Conservation (phyloP, 2,888 invertebrate genomes). For the Hermaeophaga mercurialis region DNA sequence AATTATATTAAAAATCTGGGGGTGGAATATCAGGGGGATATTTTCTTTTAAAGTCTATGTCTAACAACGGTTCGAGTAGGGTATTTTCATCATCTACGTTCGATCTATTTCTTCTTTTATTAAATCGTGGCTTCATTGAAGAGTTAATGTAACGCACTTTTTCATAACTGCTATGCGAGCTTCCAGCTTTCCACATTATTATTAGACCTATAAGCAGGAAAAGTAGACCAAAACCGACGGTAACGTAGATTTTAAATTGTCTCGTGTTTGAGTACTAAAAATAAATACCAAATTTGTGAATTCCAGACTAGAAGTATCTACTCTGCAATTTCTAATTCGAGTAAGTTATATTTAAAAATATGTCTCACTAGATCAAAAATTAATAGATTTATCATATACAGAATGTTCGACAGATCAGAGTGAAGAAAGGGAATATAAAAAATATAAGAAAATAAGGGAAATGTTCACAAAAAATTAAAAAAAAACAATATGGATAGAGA, state of each 20-base stretch:
- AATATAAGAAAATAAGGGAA: too few relatives aligned
- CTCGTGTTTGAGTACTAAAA: conserved; percentile 46
- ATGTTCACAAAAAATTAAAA: too few relatives aligned
- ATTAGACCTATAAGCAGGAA: conserved; percentile 37
- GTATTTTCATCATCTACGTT: conserved; percentile 35
- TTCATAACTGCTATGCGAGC: conserved; percentile 8
- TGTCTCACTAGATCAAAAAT: too few relatives aligned
- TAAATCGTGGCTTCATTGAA: not conserved
- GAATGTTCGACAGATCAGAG: too few relatives aligned
- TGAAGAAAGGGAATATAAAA: too few relatives aligned
- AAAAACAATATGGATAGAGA: too few relatives aligned
- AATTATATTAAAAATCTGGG: conserved; percentile 40
- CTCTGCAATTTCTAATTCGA: too few relatives aligned
- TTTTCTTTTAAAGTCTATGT: conserved; percentile 14
- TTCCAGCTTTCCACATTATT: conserved; percentile 36
- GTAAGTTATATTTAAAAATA: too few relatives aligned
- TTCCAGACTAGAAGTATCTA: too few relatives aligned
- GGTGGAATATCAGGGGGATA: conserved; percentile 42
- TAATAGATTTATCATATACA: too few relatives aligned
- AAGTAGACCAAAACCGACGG: conserved; percentile 42
- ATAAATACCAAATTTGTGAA: too few relatives aligned
- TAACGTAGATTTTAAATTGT: conserved; percentile 47
- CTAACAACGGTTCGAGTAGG: conserved; percentile 33
- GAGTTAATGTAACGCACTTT: not conserved
- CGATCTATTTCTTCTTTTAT: conserved; percentile 17